Evolutionary conservation across 1,140 invertebrate genomes (phyloP).

Genomic region (Cotesia chilonis): DNA sequence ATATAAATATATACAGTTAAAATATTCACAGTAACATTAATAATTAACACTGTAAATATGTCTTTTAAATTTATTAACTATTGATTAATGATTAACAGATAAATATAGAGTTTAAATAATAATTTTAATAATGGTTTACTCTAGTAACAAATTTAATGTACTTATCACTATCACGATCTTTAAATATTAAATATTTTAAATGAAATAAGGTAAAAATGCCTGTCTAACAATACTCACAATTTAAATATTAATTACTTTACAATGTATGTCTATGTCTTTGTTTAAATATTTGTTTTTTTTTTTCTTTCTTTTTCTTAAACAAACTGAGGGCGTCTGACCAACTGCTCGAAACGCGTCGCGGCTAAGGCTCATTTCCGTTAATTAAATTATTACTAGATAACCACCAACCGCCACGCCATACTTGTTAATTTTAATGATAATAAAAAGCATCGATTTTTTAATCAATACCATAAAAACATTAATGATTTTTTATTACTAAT

Average conservation of each 20-base stretch:
- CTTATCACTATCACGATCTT: conserved; percentile 17
- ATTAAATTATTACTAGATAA: background rate
- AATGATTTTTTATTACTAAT: too few species aligned
- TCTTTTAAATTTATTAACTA: background rate
- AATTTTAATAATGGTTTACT: background rate
- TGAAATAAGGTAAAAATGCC: background rate
- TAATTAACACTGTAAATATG: too few species aligned
- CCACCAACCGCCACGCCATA: background rate
- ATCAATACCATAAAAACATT: too few species aligned
- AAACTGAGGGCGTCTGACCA: background rate
- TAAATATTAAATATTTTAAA: background rate
- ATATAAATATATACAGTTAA: too few species aligned
- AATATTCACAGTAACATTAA: too few species aligned
- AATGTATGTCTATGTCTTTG: conserved; percentile 15
- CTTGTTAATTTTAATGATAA: conserved; percentile 6
- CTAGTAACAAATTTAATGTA: conserved; percentile 17
- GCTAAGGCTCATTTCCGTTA: background rate
- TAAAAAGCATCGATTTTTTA: too few species aligned
- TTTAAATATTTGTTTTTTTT: conserved; percentile 16
- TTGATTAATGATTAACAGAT: background rate
- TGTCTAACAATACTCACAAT: conserved; percentile 33
- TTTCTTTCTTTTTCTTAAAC: background rate
- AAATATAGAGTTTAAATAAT: background rate
- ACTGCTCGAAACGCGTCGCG: conserved; percentile 19
- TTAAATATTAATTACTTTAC: conserved; percentile 12